Evolutionary conservation across 35 echinoderm and acorn worm species (phyloP).

Genomic region (Eucidaris tribuloides): DNA sequence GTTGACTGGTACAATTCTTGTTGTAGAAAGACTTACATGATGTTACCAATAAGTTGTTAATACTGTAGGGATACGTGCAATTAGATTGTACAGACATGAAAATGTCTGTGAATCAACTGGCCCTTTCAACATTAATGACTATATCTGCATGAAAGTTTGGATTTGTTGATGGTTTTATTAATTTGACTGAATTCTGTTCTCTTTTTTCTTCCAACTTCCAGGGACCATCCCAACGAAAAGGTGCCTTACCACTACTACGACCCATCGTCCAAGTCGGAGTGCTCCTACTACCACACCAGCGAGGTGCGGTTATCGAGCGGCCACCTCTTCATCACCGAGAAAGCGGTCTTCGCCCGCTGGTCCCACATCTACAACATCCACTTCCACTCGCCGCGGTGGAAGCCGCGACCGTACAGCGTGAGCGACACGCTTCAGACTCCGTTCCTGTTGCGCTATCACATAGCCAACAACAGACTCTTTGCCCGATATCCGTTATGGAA

Average conservation of each 20-base stretch:
- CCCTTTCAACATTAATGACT: too few species aligned
- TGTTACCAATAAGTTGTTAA: too few species aligned
- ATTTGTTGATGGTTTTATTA: background rate
- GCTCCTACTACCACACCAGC: conserved; percentile 83
- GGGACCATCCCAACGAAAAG: conserved; percentile 68
- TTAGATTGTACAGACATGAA: background rate
- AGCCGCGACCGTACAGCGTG: conserved; percentile 14
- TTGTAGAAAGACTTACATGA: too few species aligned
- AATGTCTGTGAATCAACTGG: too few species aligned
- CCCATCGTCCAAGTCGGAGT: conserved; percentile 68
- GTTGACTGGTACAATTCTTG: too few species aligned
- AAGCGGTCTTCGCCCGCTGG: conserved; percentile 92
- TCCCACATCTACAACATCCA: conserved; percentile 75
- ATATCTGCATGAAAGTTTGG: too few species aligned
- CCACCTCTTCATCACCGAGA: conserved; percentile 94
- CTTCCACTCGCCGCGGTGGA: conserved; percentile 84
- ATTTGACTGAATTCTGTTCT: background rate
- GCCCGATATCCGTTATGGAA: conserved; percentile 75
- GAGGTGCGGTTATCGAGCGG: conserved; percentile 75
- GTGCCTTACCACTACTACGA: conserved; percentile 95
- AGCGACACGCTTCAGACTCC: conserved; percentile 63
- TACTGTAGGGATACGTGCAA: too few species aligned
- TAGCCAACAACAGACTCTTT: conserved; percentile 71
- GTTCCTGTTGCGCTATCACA: conserved; percentile 75
- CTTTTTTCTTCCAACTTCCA: conserved; percentile 27